phyloP scores from a whole-genome alignment of 2,888 invertebrate species.

The Epistrophe grossulariae region DNA sequence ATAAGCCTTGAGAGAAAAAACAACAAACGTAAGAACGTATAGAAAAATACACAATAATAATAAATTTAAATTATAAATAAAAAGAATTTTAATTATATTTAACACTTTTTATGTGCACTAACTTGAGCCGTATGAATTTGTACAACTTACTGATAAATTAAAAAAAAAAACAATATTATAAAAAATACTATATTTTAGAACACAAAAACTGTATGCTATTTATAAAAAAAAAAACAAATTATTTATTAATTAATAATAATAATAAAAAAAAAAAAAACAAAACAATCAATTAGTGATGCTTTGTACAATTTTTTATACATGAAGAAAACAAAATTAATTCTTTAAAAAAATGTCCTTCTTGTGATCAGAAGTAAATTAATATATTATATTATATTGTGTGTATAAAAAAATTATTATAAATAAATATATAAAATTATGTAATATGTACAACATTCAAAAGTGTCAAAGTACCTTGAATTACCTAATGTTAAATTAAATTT shows the following conservation, averaged over 20 bases:
- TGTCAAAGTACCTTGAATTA: constrained; percentile 72
- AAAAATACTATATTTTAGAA: constrained; percentile 1
- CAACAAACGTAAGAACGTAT: neutral
- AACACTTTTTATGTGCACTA: constrained; percentile 57
- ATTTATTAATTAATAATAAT: neutral
- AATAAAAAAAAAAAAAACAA: constrained; percentile 46
- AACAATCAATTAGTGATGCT: constrained; percentile 69
- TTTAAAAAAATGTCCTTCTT: constrained; percentile 37
- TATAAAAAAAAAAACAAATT: neutral
- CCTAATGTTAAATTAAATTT: constrained; percentile 39
- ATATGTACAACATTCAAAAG: constrained; percentile 55
- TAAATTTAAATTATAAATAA: constrained; percentile 7
- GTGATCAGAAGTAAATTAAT: constrained; percentile 9
- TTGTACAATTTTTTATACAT: constrained; percentile 72
- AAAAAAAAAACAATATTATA: neutral
- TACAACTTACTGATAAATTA: constrained; percentile 48
- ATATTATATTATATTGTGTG: neutral
- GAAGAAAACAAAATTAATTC: neutral
- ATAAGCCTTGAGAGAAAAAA: constrained; percentile 44
- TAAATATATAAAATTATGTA: constrained; percentile 4
- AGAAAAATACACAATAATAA: constrained; percentile 27
- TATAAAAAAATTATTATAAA: neutral
- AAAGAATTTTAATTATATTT: constrained; percentile 4
- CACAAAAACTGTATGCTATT: neutral
- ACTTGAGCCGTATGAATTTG: constrained; percentile 61